These are phyloP conservation scores for Listronotus oregonensis DNA, from an alignment of 1,140 invertebrate species.

Conservation along the genomic window DNA sequence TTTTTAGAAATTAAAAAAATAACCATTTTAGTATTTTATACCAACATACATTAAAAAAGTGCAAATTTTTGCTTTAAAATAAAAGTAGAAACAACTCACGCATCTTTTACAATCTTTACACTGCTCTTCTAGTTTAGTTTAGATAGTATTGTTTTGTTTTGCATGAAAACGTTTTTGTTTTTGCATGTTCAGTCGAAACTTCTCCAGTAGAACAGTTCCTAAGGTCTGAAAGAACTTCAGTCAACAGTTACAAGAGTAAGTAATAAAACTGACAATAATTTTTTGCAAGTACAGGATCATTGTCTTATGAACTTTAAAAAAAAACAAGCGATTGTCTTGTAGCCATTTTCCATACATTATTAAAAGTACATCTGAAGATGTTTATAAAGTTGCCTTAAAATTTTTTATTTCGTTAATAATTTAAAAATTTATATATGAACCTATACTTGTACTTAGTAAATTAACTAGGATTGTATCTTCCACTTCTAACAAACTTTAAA, in stretches of 20 bases:
- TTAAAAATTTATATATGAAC: not conserved
- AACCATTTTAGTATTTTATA: too few relatives aligned
- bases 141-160: slow-evolving; percentile 18
- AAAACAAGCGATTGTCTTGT: too few relatives aligned
- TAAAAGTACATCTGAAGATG: too few relatives aligned
- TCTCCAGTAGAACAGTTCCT: slow-evolving; percentile 48
- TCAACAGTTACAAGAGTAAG: slow-evolving; percentile 49
- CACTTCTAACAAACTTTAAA: not conserved
- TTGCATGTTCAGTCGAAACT: slow-evolving; percentile 51
- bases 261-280: not conserved
- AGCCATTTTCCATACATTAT: too few relatives aligned
- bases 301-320: too few relatives aligned
- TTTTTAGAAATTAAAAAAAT: too few relatives aligned
- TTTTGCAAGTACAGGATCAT: too few relatives aligned
- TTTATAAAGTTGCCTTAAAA: too few relatives aligned
- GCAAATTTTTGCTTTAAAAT: slow-evolving; percentile 13
- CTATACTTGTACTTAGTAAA: not conserved
- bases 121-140: slow-evolving; percentile 19
- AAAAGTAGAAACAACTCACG: slow-evolving; percentile 3
- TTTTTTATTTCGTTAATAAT: not conserved
- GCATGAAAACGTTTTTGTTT: slow-evolving; percentile 43
- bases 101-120: slow-evolving; percentile 29
- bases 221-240: slow-evolving; percentile 45
- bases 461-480: not conserved
- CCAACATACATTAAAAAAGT: too few relatives aligned